Evolutionary conservation across 2,113 vertebrate genomes (phyloP).

Genomic region (Antennarius striatus): DNA sequence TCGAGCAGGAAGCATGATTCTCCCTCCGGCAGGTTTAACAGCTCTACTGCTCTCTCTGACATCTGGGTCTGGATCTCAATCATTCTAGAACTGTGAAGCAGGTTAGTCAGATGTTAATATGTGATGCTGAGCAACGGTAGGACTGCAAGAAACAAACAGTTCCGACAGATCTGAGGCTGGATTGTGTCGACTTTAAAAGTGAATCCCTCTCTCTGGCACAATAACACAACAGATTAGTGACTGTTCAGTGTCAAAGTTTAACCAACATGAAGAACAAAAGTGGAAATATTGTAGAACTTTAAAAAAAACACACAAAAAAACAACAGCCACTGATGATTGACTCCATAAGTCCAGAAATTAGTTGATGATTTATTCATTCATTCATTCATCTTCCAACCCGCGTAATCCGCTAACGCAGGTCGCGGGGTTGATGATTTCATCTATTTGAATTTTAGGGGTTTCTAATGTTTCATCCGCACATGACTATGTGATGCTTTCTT

Average conservation of each 20-base stretch:
- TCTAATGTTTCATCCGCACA: background rate
- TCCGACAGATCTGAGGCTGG: no score
- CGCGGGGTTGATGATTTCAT: no score
- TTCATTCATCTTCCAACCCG: no score
- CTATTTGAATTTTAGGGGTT: no score
- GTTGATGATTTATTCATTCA: no score
- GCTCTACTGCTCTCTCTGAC: slow-evolving; percentile 91
- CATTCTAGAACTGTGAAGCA: slow-evolving; percentile 87
- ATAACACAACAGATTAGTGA: no score
- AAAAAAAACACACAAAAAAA: background rate
- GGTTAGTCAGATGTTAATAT: background rate
- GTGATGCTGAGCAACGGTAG: background rate
- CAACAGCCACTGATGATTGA: background rate
- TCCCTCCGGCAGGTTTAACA: slow-evolving; percentile 85
- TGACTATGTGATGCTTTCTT: no score
- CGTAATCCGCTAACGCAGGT: no score
- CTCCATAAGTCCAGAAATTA: background rate
- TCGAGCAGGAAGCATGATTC: slow-evolving; percentile 88
- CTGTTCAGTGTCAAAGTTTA: no score
- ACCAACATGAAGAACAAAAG: no score
- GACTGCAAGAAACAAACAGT: background rate
- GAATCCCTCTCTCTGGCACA: no score
- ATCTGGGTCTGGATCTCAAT: slow-evolving; percentile 94
- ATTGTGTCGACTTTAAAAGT: background rate
- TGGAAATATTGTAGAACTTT: background rate